Evolutionary conservation across 2,797 vertebrate genomes (phyloP).

Genomic region (Phrynocephalus forsythii): DNA sequence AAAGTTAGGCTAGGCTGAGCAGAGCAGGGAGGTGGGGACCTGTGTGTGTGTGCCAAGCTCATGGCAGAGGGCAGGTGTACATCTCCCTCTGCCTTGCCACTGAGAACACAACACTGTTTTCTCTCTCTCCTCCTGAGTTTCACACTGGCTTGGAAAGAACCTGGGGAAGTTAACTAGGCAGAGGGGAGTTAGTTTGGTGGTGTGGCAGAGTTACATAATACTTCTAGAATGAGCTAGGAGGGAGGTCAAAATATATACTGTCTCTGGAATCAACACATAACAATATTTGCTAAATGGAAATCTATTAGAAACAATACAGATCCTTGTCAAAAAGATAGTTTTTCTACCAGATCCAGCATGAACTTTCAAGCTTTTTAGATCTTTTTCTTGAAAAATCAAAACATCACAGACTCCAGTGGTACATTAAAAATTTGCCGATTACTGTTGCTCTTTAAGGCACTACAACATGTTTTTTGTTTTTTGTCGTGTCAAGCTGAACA

Average conservation of each 20-base stretch:
- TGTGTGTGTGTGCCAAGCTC: too few species aligned
- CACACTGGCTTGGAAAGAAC: too few species aligned
- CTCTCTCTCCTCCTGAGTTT: too few species aligned
- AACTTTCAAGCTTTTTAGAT: neutral
- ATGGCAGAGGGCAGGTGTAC: too few species aligned
- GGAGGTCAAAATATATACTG: neutral
- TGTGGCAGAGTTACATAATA: neutral
- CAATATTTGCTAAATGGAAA: neutral
- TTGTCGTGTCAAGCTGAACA: neutral
- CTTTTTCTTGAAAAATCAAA: neutral
- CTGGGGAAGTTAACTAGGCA: too few species aligned
- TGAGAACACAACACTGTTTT: too few species aligned
- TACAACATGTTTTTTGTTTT: neutral
- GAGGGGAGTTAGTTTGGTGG: too few species aligned
- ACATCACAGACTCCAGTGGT: neutral
- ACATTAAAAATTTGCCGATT: neutral
- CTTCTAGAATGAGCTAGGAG: neutral
- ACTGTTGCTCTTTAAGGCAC: neutral
- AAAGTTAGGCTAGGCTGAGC: too few species aligned
- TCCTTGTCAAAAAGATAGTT: neutral
- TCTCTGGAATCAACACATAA: neutral
- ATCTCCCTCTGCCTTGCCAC: too few species aligned
- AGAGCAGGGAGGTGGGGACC: too few species aligned
- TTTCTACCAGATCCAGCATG: neutral
- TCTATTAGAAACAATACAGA: neutral